Base-by-base conservation (phyloP, 2,797 vertebrate genomes). In the Gymnoscopelus microlampas region DNA sequence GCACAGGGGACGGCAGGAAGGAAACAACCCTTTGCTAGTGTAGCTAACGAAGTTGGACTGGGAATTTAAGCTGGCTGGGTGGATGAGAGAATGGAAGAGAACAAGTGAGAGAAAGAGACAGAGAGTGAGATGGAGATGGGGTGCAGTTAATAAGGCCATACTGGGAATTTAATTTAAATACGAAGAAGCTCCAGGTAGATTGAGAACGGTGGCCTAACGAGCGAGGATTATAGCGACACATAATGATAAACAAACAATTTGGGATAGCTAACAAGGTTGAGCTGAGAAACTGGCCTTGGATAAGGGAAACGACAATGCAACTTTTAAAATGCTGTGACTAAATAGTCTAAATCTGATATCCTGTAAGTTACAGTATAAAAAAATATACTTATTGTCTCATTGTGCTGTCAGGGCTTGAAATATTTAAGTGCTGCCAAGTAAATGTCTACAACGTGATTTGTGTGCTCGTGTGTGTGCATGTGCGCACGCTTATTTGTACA, bases 11-110 rank as follows among this genome's bases (percentile, higher is more conserved):
- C 66, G 60, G 85, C 87, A 75, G 91, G 79, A 91, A 92, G 91
- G 72, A 87, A 88, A 72, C 89, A 82, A 87, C 91, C 90, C 92
- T 93, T 82, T 93, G 94, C 91, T 93, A 95, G 94, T 93, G 94
- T 93, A 76, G 81, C 89, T 93, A 90, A 90, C 92, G 94, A 95
- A 93, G 93, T 89, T 88, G 85, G 87, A 89, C 70, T 74, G 84
- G 86, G 80, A 77, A 82, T 91, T 87, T 86, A 29, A 80, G 76
- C 74, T 81, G 82, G 68, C 73, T 51, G 11, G 29, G 48, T 3
- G 53, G 66, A 51, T 19, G 23, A 63, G 12, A 39, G 50, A 54
- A 32, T 39, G 29, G 19, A 7, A 6, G 48, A n/a, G 19, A 63
- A 11, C 26, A 5, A 14, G 24, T 5, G 14, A 39, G 29, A 59